These are phyloP conservation scores for Sabellastarte sp. DNA, from an alignment of 2,888 invertebrate genomes.

Conservation along the genomic window DNA sequence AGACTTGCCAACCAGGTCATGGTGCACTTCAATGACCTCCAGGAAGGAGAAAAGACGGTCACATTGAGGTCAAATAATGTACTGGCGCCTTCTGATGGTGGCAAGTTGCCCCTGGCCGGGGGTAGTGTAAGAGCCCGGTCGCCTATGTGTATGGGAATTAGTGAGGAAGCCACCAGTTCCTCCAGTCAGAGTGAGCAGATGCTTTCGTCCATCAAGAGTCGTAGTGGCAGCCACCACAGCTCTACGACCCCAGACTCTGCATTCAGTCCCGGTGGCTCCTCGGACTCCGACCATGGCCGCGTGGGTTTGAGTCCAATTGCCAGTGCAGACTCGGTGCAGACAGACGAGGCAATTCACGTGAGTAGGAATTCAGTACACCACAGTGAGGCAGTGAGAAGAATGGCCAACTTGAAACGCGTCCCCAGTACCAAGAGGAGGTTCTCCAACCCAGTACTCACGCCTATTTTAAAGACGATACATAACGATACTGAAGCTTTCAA, in stretches of 20 bases:
- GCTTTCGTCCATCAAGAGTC: background rate
- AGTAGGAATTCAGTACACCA: conserved; percentile 41
- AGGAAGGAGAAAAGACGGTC: background rate
- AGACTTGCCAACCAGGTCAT: background rate
- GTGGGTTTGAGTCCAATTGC: conserved; percentile 79
- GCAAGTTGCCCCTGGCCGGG: too few species aligned
- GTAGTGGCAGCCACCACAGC: background rate
- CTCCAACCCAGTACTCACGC: conserved; percentile 31
- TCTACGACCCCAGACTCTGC: conserved; percentile 68
- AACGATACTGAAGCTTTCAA: background rate
- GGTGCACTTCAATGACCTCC: background rate
- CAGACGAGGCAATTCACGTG: background rate
- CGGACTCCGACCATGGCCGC: conserved; percentile 10
- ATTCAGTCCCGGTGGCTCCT: conserved; percentile 71
- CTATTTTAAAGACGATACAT: background rate
- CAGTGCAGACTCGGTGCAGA: conserved; percentile 67
- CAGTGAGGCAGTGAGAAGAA: conserved; percentile 46
- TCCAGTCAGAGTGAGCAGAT: background rate
- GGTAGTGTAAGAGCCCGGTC: background rate
- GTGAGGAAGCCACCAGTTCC: background rate
- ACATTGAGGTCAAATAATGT: background rate
- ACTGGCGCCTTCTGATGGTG: background rate
- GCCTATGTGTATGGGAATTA: too few species aligned
- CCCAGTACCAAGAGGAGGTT: conserved; percentile 43
- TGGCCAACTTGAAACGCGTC: conserved; percentile 48